Evolutionary conservation across 2,888 invertebrate species (phyloP), one percentile per base, ranked within the genome.

Genomic region (Cataglyphis rosenhaueri): DNA sequence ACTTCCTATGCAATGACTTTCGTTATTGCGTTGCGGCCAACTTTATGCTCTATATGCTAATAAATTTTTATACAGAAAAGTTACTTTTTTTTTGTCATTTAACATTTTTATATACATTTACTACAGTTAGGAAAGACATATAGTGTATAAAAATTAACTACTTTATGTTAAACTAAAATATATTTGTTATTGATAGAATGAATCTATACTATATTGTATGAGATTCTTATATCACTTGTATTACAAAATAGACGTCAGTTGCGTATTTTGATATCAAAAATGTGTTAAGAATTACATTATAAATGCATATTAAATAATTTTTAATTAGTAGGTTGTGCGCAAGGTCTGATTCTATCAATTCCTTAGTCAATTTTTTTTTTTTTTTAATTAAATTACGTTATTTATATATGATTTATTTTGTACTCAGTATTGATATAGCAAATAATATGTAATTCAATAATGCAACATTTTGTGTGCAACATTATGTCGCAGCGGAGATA

Each of bases 61-160:
- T 76, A 32, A 79, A 79, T n/a, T 79, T 71, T 59, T 70, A 68
- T 12, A 59, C 59, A 61, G 44, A 79, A 79, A 76, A 55, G 25
- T 78, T 70, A 70, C 59, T n/a, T 78, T 35, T 35, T 35, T 35
- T 35, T 48, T 78, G 55, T n/a, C 55, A 75, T 55, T 65, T 65
- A 76, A 65, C 57, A 15, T 65, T 5, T 32, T 5, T 32, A 5
- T 10, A n/a, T 38, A 64, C 18, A 38, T 38, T 65, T 65, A n/a
- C 44, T 41, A 52, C n/a, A 15, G 12, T 66, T 76, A 25, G n/a
- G 59, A 82, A 75, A 79, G 15, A 29, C 44, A 81, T 25, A 38
- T 18, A 61, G 48, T 35, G 8, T 65, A 52, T 52, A 52, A 65
- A 75, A 66, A 52, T 44, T 61, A 65, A 25, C 25, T 65, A 65